Evolutionary conservation across 2,113 vertebrate species (phyloP).

Genomic region (Miniopterus natalensis): DNA sequence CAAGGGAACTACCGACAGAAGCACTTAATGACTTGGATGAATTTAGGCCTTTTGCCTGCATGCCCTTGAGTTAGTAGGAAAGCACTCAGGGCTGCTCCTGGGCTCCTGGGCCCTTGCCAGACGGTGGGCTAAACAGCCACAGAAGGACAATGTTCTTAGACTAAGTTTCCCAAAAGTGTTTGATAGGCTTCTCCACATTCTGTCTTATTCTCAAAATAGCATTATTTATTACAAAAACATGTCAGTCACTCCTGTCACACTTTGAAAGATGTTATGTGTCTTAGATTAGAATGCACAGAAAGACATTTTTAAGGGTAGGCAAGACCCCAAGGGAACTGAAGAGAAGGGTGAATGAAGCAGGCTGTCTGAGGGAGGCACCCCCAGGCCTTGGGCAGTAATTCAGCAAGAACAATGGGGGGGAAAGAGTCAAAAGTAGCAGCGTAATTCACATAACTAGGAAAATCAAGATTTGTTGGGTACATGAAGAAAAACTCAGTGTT

Average conservation of each 20-base stretch:
- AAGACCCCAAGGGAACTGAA: not conserved
- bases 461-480: not conserved
- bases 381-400: not conserved
- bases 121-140: not conserved
- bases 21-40: not conserved
- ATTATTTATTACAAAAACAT: not conserved
- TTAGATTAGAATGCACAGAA: not conserved
- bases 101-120: not conserved
- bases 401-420: not conserved
- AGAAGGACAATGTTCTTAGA: not conserved
- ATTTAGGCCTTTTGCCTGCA: not conserved
- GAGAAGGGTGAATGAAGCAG: not conserved
- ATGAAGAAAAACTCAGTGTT: not conserved
- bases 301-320: not conserved
- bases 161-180: not conserved
- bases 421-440: not conserved
- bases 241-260: not conserved
- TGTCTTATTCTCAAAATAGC: not conserved
- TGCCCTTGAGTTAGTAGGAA: not conserved
- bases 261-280: not conserved
- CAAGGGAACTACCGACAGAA: not conserved
- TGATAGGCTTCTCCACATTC: not conserved
- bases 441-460: not conserved
- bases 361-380: not conserved
- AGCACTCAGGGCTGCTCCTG: not conserved